A percentile compares a stretch with the other conserved stretches of the same genome.
Evolutionary conservation across 2,113 vertebrate species (phyloP).

Genomic region (Tetraodon nigroviridis): DNA sequence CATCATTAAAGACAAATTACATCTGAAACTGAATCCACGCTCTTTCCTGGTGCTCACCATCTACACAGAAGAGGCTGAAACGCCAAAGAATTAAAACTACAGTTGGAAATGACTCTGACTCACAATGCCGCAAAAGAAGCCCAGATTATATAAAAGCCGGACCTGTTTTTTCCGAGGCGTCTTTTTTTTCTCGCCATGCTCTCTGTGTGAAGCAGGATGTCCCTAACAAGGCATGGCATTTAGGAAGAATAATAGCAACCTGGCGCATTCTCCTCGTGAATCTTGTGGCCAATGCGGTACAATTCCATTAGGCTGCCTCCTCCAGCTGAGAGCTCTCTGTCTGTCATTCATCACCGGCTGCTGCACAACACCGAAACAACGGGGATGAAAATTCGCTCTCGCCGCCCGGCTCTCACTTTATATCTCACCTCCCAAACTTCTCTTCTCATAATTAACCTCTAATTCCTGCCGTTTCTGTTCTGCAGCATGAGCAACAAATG

Average conservation of each 20-base stretch:
- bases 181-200: constrained; percentile 22
- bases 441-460: constrained; percentile 65
- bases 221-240: constrained; percentile 61
- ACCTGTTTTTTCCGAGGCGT: constrained; percentile 27
- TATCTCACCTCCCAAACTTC: constrained; percentile 25
- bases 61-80: constrained; percentile 38
- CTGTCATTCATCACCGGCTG: constrained; percentile 69
- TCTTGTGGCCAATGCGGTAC: constrained; percentile 48
- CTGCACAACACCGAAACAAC: constrained; percentile 53
- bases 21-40: constrained; percentile 45
- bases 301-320: constrained; percentile 65
- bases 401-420: neutral
- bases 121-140: constrained; percentile 20
- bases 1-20: constrained; percentile 57
- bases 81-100: constrained; percentile 25
- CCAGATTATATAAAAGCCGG: constrained; percentile 21
- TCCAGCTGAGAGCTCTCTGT: constrained; percentile 62
- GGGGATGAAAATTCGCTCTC: constrained; percentile 51
- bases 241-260: constrained; percentile 57
- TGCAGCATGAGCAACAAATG: constrained; percentile 53
- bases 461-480: constrained; percentile 62
- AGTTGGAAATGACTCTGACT: constrained; percentile 14
- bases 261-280: constrained; percentile 46
- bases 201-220: constrained; percentile 43
- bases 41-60: constrained; percentile 23